Conservation (phyloP, 2,888 invertebrate species). For the Drosophila vallismaia region DNA sequence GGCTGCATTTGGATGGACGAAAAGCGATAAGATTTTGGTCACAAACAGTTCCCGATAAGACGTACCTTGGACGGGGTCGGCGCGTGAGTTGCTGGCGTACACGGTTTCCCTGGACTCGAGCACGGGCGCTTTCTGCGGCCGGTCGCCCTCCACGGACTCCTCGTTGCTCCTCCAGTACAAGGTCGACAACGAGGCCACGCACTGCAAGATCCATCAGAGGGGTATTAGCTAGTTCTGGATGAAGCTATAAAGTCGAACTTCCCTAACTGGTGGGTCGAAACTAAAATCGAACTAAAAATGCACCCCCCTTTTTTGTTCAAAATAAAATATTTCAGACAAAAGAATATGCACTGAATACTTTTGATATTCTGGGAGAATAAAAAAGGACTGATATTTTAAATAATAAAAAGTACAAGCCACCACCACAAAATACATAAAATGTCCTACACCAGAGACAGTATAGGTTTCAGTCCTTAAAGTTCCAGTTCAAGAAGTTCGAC, state of each 20-base stretch:
- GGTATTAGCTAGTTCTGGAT: not conserved
- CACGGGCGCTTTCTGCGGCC: conserved; percentile 87
- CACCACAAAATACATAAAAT: too few species aligned
- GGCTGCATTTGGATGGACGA: conserved; percentile 84
- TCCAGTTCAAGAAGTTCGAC: conserved; percentile 18
- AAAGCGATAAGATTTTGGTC: conserved; percentile 84
- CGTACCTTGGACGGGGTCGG: conserved; percentile 89
- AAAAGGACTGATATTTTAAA: too few species aligned
- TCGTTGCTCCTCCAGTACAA: conserved; percentile 90
- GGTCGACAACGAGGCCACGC: conserved; percentile 89
- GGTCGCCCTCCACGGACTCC: conserved; percentile 89
- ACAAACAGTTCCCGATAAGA: conserved; percentile 84
- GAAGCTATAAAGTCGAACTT: conserved; percentile 8
- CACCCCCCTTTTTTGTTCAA: not conserved
- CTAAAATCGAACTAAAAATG: not conserved
- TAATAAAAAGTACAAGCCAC: too few species aligned
- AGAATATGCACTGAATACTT: too few species aligned
- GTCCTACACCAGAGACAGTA: too few species aligned
- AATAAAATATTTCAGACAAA: too few species aligned
- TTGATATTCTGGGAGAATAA: too few species aligned
- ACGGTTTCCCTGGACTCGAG: conserved; percentile 89
- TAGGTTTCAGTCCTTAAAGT: not conserved
- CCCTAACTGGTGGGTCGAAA: not conserved
- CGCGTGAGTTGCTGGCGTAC: conserved; percentile 85
- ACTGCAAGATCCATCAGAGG: conserved; percentile 79